phyloP scores from a whole-genome alignment of 2,888 invertebrate genomes.

The Drosophila mimica region DNA sequence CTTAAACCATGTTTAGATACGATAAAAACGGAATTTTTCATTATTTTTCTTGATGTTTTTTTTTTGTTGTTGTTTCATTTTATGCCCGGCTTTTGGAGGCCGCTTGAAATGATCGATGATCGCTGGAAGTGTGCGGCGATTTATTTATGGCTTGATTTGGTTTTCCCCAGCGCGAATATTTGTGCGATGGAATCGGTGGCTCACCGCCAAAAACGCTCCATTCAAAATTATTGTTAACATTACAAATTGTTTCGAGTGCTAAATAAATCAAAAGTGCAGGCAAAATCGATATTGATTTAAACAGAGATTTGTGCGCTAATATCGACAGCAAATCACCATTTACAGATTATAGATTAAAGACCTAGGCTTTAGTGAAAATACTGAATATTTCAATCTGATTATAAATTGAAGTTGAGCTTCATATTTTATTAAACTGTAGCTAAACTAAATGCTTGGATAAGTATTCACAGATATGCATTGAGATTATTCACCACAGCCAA shows the following conservation, averaged over 20 bases:
- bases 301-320: conserved; percentile 24
- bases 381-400: neutral
- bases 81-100: conserved; percentile 24
- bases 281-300: conserved; percentile 55
- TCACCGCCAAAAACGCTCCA: conserved; percentile 44
- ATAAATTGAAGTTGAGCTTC: neutral
- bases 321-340: conserved; percentile 11
- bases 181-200: conserved; percentile 64
- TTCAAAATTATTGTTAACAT: conserved; percentile 55
- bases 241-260: conserved; percentile 32
- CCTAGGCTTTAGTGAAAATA: neutral
- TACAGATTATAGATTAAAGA: neutral
- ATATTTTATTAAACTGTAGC: neutral
- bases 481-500: neutral
- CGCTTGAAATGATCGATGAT: conserved; percentile 76
- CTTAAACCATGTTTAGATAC: conserved; percentile 77
- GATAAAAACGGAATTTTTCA: conserved; percentile 73
- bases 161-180: conserved; percentile 39
- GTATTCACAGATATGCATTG: neutral
- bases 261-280: conserved; percentile 62
- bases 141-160: conserved; percentile 78
- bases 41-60: conserved; percentile 48
- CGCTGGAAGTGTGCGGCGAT: conserved; percentile 78
- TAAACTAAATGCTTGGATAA: neutral
- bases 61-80: conserved; percentile 16